Base-by-base conservation (phyloP, 2,888 invertebrate genomes). In the Xanthorhoe designata region DNA sequence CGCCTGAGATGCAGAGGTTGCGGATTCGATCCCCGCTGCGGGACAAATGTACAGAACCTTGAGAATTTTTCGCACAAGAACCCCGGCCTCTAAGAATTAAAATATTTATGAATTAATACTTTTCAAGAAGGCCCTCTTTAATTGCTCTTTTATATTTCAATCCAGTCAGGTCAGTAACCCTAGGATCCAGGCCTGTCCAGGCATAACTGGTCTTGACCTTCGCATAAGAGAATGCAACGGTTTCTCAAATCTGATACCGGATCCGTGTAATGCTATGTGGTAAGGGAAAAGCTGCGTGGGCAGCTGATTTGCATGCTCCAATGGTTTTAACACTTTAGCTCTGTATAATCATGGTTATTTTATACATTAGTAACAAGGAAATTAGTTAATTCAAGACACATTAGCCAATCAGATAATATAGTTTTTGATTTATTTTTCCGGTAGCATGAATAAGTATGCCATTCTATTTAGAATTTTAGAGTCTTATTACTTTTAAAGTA, bases 181-280 rank as follows among this genome's bases (percentile, higher is more conserved):
- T 13, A 10, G 5, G 38, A 1, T 42, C 38, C 38, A 42, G 42
- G 10, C 13, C 13, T 42, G 13, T 13, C 42, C 42, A 42, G 47
- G n/a, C 45, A 47, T 10, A 42, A 13, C 38, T 42, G 17, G 47
- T 47, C 47, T 17, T 47, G 47, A 47, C 47, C 42, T 38, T 38
- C n/a, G n/a, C 19, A 19, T 35, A 35, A 64, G 58, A 59, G 53
- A 59, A 49, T 29, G 58, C n/a, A 51, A 49, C 15, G n/a, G 13
- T 38, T 47, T 47, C 47, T 10, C 9, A n/a, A 50, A n/a, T 13
- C 51, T 10, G 52, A 42, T 15, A 64, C 54, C n/a, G 54, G 59
- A 64, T 59, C 47, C 15, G 38, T 13, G 35, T 29, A 42, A 51
- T 51, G n/a, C n/a, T 38, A 59, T 42, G n/a, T 35, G 42, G 51